Conservation (phyloP, 1,140 invertebrate genomes). For the Uloborus diversus region DNA sequence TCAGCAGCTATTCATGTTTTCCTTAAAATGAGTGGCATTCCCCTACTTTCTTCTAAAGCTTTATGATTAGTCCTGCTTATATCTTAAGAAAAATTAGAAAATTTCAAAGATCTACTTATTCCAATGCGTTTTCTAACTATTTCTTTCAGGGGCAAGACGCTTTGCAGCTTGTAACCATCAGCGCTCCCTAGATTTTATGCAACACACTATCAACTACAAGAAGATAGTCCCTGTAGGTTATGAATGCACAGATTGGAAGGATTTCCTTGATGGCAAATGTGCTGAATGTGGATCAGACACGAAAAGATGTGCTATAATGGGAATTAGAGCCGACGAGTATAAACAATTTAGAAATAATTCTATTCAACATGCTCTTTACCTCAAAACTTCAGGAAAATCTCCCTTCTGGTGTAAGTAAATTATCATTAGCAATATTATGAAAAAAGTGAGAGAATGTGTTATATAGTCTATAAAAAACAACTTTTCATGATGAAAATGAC, state of each 20-base stretch:
- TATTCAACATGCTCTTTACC: conserved; percentile 1
- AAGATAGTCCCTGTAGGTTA: conserved; percentile 47
- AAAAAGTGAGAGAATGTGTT: too few relatives aligned
- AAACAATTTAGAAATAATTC: background rate
- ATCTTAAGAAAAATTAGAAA: too few relatives aligned
- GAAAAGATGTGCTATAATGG: conserved; percentile 49
- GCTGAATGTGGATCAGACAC: conserved; percentile 56
- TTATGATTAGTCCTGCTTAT: too few relatives aligned
- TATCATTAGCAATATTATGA: too few relatives aligned
- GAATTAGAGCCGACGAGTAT: conserved; percentile 38
- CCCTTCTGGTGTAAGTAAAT: conserved; percentile 44
- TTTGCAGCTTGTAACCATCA: conserved; percentile 86
- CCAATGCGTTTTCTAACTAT: conserved; percentile 78
- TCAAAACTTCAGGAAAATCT: conserved; percentile 19
- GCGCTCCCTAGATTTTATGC: conserved; percentile 84
- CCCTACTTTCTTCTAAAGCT: too few relatives aligned
- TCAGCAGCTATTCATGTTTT: too few relatives aligned
- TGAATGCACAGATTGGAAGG: conserved; percentile 58
- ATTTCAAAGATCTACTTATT: too few relatives aligned
- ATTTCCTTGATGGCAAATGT: conserved; percentile 59
- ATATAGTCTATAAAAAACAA: too few relatives aligned
- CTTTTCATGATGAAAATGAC: too few relatives aligned
- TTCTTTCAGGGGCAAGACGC: conserved; percentile 80
- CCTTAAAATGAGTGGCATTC: too few relatives aligned
- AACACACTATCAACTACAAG: conserved; percentile 71